A percentile compares a stretch with the other conserved stretches of the same genome.
Conservation (phyloP, 64 coral and sea anemone species). For the Stichodactyla mertensii region DNA sequence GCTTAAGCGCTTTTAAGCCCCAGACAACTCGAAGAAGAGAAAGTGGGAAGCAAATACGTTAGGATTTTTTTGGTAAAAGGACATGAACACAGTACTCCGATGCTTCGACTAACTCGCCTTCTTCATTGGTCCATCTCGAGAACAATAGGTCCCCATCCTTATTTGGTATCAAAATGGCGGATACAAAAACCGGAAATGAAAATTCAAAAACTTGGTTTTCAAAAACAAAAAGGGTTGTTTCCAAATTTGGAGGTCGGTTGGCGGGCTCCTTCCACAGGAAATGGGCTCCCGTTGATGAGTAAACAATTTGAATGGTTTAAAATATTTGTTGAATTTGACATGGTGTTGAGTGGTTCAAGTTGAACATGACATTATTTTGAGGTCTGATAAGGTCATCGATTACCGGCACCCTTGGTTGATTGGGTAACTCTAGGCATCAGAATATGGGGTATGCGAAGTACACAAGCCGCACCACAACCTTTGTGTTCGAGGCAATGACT, state of each 20-base stretch:
- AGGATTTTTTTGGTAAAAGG: constrained; percentile 13
- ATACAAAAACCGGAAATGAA: constrained; percentile 14
- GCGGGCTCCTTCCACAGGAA: not conserved
- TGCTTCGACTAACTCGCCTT: not conserved
- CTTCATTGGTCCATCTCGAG: constrained; percentile 3
- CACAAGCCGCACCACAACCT: not conserved
- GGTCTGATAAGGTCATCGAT: not conserved
- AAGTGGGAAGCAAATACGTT: constrained; percentile 8
- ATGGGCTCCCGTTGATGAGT: not conserved
- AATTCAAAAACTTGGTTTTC: not conserved
- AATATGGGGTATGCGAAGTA: not conserved
- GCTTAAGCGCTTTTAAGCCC: constrained; percentile 9
- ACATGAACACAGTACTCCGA: constrained; percentile 25
- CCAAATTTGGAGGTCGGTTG: not conserved
- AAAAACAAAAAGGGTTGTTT: not conserved
- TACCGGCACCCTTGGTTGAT: not conserved
- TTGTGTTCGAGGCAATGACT: not conserved
- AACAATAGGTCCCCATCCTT: constrained; percentile 18
- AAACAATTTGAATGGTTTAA: not conserved
- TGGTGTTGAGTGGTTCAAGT: constrained; percentile 1
- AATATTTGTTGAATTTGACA: constrained; percentile 24
- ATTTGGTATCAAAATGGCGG: constrained; percentile 31
- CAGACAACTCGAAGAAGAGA: constrained; percentile 17
- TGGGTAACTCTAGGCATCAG: not conserved
- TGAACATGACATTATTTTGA: not conserved